Percentiles rank a stretch among this genome's conserved stretches.
Conservation (phyloP, 2,888 invertebrate species). For the Cryptus viduatorius region DNA sequence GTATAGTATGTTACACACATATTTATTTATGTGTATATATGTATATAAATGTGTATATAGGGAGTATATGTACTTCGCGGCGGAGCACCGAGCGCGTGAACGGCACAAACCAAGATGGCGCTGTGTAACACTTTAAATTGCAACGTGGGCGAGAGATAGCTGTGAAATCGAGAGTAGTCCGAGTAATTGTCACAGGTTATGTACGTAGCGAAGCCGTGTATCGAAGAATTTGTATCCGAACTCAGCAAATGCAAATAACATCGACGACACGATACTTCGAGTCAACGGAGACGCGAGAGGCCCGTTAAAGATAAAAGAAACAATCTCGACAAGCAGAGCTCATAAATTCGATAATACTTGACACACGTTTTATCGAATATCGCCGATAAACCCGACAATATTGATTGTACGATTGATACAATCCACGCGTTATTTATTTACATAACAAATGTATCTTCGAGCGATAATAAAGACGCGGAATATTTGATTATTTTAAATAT, state of each 20-base stretch:
- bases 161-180: background rate
- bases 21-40: background rate
- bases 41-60: background rate
- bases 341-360: slow-evolving; percentile 12
- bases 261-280: background rate
- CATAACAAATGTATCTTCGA: background rate
- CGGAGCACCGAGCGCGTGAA: slow-evolving; percentile 21
- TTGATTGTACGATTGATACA: background rate
- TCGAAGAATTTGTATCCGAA: slow-evolving; percentile 2
- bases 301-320: background rate
- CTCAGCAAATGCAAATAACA: background rate
- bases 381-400: slow-evolving; percentile 19
- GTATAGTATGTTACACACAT: slow-evolving; percentile 12
- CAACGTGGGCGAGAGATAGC: slow-evolving; percentile 4
- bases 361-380: slow-evolving; percentile 24
- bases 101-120: slow-evolving; percentile 60
- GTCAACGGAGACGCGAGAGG: background rate
- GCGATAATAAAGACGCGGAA: background rate
- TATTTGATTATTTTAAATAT: no score
- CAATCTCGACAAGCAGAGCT: background rate
- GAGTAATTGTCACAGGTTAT: background rate
- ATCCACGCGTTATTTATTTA: background rate
- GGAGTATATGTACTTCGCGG: slow-evolving; percentile 27
- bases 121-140: slow-evolving; percentile 17
- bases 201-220: background rate